These are phyloP conservation scores for Ciconia nigra DNA, from an alignment of 2,797 vertebrate genomes.

Conservation along the genomic window DNA sequence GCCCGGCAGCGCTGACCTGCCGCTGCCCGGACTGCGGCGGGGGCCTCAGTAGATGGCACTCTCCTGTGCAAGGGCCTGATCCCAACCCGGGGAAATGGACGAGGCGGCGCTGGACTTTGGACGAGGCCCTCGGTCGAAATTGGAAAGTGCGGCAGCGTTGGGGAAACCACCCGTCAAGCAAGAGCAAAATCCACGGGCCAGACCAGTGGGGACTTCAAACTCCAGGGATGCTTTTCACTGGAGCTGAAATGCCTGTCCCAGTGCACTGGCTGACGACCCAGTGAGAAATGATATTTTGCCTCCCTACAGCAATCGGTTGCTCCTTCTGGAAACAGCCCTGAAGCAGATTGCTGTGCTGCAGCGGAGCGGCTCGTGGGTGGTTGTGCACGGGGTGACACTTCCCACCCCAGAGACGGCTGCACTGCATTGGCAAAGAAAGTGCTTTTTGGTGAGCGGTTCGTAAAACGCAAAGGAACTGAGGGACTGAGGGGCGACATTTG, in stretches of 20 bases:
- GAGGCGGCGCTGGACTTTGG: neutral
- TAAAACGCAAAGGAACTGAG: neutral
- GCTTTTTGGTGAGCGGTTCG: neutral
- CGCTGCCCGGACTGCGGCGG: neutral
- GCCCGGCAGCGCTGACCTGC: neutral
- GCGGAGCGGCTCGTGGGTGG: accelerated
- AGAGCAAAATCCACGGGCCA: neutral
- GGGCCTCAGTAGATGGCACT: neutral
- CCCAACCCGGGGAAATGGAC: neutral
- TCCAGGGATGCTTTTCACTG: neutral
- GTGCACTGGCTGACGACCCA: neutral
- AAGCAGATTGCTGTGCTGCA: neutral
- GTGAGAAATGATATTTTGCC: neutral
- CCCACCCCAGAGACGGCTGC: neutral
- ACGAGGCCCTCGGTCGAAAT: neutral
- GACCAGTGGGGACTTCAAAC: neutral
- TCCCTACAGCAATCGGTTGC: neutral
- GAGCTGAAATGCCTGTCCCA: neutral
- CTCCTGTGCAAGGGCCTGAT: neutral
- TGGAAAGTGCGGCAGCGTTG: neutral
- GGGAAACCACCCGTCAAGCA: neutral
- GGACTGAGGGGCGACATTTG: neutral
- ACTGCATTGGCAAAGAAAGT: neutral
- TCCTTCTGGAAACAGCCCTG: neutral
- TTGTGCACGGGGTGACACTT: neutral